Conservation (phyloP, 2,113 vertebrate species). For the Etheostoma cragini region DNA sequence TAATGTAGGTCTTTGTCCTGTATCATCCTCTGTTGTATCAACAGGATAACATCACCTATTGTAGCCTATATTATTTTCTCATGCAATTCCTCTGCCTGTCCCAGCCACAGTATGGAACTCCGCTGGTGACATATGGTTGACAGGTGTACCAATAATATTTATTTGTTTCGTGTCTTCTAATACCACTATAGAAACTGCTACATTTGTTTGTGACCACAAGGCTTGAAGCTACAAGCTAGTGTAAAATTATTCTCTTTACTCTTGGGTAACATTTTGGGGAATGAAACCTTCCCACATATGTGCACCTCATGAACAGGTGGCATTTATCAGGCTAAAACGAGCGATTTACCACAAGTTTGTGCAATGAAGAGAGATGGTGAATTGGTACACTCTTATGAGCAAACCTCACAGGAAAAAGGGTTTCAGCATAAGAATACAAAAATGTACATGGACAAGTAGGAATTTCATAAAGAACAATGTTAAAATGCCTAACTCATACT, state of each 20-base stretch:
- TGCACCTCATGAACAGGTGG: too few relatives aligned
- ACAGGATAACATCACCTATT: background rate
- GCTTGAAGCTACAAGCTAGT: background rate
- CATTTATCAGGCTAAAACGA: too few relatives aligned
- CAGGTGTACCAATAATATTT: background rate
- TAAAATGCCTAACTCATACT: background rate
- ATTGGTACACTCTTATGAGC: background rate
- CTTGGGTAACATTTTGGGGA: background rate
- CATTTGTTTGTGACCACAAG: background rate
- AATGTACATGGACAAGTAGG: background rate
- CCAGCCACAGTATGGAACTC: background rate
- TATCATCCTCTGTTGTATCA: background rate
- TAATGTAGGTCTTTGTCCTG: background rate
- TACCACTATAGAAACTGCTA: background rate
- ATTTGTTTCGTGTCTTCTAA: too few relatives aligned
- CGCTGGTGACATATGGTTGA: background rate
- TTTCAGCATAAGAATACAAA: background rate
- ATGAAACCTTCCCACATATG: background rate
- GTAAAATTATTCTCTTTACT: too few relatives aligned
- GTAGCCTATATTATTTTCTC: background rate
- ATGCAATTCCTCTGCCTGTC: background rate
- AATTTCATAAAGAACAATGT: slow-evolving; percentile 2
- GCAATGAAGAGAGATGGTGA: background rate
- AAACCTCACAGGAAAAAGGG: background rate
- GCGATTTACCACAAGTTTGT: background rate